Percentiles rank a stretch among this genome's conserved stretches.
These are phyloP conservation scores for Gasterosteus nipponicus DNA, from an alignment of 2,113 vertebrate species.

Conservation along the genomic window DNA sequence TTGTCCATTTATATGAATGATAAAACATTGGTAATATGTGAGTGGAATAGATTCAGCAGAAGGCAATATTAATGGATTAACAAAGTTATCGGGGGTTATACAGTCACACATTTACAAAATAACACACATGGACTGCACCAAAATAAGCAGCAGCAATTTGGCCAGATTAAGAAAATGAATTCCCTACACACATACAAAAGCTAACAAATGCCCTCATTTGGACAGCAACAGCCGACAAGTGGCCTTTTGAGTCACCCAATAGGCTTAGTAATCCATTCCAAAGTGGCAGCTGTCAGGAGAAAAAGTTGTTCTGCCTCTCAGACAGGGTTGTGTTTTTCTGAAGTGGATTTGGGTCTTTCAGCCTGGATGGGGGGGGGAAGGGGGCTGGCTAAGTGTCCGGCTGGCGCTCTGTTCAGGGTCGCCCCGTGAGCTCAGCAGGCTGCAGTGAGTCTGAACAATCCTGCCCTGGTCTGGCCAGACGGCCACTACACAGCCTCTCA, in stretches of 20 bases:
- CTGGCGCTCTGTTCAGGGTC: slow-evolving; percentile 71
- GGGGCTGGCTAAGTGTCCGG: slow-evolving; percentile 71
- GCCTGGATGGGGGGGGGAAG: slow-evolving; percentile 68
- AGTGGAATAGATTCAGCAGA: slow-evolving; percentile 39
- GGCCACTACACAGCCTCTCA: slow-evolving; percentile 63
- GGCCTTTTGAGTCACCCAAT: slow-evolving; percentile 73
- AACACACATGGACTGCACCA: slow-evolving; percentile 17
- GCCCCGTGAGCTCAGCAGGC: slow-evolving; percentile 76
- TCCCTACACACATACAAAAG: slow-evolving; percentile 54
- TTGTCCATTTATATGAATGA: slow-evolving; percentile 65
- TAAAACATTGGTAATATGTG: slow-evolving; percentile 55
- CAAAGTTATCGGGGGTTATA: slow-evolving; percentile 10
- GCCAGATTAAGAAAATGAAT: slow-evolving; percentile 55
- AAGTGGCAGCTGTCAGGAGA: slow-evolving; percentile 83
- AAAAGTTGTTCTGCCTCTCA: slow-evolving; percentile 80
- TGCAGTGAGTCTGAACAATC: slow-evolving; percentile 79
- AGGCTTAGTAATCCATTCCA: slow-evolving; percentile 81
- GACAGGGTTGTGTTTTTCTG: slow-evolving; percentile 65
- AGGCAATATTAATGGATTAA: slow-evolving; percentile 23
- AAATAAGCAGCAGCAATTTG: slow-evolving; percentile 50
- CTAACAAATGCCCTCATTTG: slow-evolving; percentile 76
- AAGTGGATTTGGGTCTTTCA: slow-evolving; percentile 76
- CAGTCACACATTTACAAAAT: slow-evolving; percentile 31
- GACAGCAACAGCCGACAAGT: slow-evolving; percentile 69
- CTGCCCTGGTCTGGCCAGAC: slow-evolving; percentile 67